Evolutionary conservation across 1,140 invertebrate species (phyloP), one percentile per base, ranked within the genome.

Genomic region (Drosophila obscura): DNA sequence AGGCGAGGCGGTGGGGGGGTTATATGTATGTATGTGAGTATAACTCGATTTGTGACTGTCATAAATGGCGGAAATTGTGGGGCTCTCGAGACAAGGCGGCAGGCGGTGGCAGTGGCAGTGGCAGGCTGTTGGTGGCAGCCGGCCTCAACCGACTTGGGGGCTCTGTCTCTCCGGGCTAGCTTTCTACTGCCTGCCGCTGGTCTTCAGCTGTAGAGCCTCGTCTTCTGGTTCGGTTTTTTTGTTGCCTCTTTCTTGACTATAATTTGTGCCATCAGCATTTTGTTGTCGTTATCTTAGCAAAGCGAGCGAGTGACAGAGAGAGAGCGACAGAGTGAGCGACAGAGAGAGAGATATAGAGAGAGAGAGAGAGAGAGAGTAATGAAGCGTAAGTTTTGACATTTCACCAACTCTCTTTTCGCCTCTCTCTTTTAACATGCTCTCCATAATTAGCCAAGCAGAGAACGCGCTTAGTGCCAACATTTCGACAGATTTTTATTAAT

Each of bases 41-140:
- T 88, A 88, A 88, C 84, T 88, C 83, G 83, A 88, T 88, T 88
- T 88, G 83, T 88, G 83, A 83, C 84, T 88, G 83, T 88, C 83
- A 88, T 88, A 88, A 89, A 88, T 89, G 84, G 84, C 84, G 83
- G 84, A 88, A 83, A 88, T 88, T 88, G 83, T 83, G 84, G 83
- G 80, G 77, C 83, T 77, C 64, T 77, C 64, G 62, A 61, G 75
- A 72, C 76, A 72, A 68, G 65, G 69, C 77, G 59, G 58, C 26
- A 52, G 56, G 24, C 58, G 46, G 28, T 43, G 24, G 46, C 59
- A 43, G 61, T 39, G 22, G 35, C 41, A 26, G 31, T 46, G 28
- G 41, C 48, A 50, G 35, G 9, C 35, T 39, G 35, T 39, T 39
- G 35, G 4, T 39, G 35, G 26, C 60, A 39, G 41, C 56, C 49